These are phyloP conservation scores for Malachius bipustulatus DNA, from an alignment of 2,888 invertebrate species.

Conservation along the genomic window DNA sequence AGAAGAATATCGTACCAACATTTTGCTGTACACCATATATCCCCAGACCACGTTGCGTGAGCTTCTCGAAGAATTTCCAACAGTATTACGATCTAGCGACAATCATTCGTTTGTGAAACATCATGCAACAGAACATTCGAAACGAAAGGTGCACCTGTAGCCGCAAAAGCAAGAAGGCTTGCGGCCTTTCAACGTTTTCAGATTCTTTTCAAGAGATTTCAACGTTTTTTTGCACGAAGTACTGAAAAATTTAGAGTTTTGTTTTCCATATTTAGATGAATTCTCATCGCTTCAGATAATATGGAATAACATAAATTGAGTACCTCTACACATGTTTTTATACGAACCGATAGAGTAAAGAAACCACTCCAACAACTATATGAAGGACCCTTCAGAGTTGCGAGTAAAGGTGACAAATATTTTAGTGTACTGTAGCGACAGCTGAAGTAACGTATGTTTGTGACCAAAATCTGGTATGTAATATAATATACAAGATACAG, in stretches of 20 bases:
- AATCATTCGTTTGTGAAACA: not conserved
- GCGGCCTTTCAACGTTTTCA: slow-evolving; percentile 20
- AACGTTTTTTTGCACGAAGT: too few relatives aligned
- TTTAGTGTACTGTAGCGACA: too few relatives aligned
- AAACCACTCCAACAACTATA: too few relatives aligned
- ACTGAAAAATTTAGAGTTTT: slow-evolving; percentile 20
- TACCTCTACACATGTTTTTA: too few relatives aligned
- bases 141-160: not conserved
- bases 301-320: slow-evolving; percentile 18
- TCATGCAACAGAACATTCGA: not conserved
- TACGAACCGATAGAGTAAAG: too few relatives aligned
- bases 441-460: too few relatives aligned
- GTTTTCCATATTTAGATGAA: slow-evolving; percentile 25
- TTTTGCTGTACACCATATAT: not conserved
- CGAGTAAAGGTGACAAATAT: too few relatives aligned
- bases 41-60: not conserved
- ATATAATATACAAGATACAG: too few relatives aligned
- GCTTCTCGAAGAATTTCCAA: not conserved
- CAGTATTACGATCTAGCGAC: not conserved
- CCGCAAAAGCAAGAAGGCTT: not conserved
- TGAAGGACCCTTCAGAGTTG: too few relatives aligned
- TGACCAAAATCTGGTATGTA: too few relatives aligned
- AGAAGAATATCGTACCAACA: too few relatives aligned
- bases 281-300: slow-evolving; percentile 20
- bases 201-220: too few relatives aligned